Evolutionary conservation across 37 sponge, comb jelly and placozoan genomes (phyloP), one percentile per base, ranked within the genome.

Genomic region (Crambe crambe): DNA sequence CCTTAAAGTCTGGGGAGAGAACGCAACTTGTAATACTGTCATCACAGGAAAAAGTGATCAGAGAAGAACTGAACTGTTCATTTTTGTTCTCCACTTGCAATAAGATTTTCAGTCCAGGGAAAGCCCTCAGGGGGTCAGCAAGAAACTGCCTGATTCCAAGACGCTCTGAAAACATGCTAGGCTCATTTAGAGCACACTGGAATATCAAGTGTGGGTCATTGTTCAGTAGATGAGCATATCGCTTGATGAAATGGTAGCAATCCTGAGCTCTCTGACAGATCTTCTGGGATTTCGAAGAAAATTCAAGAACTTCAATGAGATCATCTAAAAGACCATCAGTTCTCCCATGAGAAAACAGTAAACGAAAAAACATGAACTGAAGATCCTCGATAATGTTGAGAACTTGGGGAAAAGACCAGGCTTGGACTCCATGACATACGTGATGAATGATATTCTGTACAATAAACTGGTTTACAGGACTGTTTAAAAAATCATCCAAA

Each of bases 361-460:
- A 40, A 22, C 83, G 15, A 26, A 56, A 74, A 37, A 74, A 83
- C 57, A 83, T 74, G 56, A 27, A 83, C 26, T 74, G 75, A 1
- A 83, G 29, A 42, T 74, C 58, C 25, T 27, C 47, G 18, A 83
- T 9, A 64, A 34, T 47, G 10, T 36, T 31, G 6, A 62, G 5
- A 2, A 18, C 56, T 54, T 54, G 56, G 17, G 56, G 10, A 20
- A 54, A 18, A 54, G 18, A 54, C 10, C 18, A 18, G 18, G 56
- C 17, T 18, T 20, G 10, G 18, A 10, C 10, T 20, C 56, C 18
- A 18, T 54, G 56, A 54, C 56, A 54, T 0, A 83, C 5, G 26
- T 83, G 83, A 35, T 83, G 36, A 10, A 63, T 56, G 1, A 63
- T 26, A 65, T 83, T 74, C 2, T 81, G 35, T 29, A 81, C 34